These are phyloP conservation scores for Leptinotarsa juncta DNA, from an alignment of 2,888 invertebrate genomes.

Conservation along the genomic window DNA sequence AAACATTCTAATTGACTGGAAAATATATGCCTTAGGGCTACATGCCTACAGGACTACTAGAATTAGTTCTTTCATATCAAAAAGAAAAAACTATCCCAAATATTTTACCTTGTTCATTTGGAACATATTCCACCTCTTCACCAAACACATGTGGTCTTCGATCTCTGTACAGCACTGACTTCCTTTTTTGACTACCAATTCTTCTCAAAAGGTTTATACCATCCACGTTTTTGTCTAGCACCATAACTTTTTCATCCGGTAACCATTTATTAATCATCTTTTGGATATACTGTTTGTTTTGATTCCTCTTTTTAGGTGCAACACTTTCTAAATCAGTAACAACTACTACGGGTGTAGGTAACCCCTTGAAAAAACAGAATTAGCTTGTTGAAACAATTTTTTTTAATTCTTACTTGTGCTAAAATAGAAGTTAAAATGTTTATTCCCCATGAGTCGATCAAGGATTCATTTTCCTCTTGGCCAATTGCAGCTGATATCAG, in stretches of 20 bases:
- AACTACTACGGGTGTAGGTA: slow-evolving; percentile 82
- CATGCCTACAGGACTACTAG: too few relatives aligned
- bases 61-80: too few relatives aligned
- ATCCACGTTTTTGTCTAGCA: slow-evolving; percentile 80
- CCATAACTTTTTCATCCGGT: slow-evolving; percentile 85
- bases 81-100: not conserved
- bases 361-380: slow-evolving; percentile 63
- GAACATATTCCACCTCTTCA: slow-evolving; percentile 79
- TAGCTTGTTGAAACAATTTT: slow-evolving; percentile 10
- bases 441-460: slow-evolving; percentile 84
- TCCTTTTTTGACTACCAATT: slow-evolving; percentile 87
- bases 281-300: slow-evolving; percentile 76
- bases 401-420: slow-evolving; percentile 71
- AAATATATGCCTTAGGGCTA: too few relatives aligned
- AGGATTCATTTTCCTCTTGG: slow-evolving; percentile 69
- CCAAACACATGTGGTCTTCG: slow-evolving; percentile 86
- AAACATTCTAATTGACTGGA: too few relatives aligned
- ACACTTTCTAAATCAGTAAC: slow-evolving; percentile 81
- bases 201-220: slow-evolving; percentile 78
- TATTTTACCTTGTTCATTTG: slow-evolving; percentile 63
- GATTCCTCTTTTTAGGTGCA: slow-evolving; percentile 78
- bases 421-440: slow-evolving; percentile 81
- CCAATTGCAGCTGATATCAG: slow-evolving; percentile 76
- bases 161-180: slow-evolving; percentile 78
- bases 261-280: slow-evolving; percentile 76